Percentiles rank a stretch among this genome's conserved stretches.
Conservation (phyloP, 2,113 vertebrate species). For the cat (Felis catus) region DNA sequence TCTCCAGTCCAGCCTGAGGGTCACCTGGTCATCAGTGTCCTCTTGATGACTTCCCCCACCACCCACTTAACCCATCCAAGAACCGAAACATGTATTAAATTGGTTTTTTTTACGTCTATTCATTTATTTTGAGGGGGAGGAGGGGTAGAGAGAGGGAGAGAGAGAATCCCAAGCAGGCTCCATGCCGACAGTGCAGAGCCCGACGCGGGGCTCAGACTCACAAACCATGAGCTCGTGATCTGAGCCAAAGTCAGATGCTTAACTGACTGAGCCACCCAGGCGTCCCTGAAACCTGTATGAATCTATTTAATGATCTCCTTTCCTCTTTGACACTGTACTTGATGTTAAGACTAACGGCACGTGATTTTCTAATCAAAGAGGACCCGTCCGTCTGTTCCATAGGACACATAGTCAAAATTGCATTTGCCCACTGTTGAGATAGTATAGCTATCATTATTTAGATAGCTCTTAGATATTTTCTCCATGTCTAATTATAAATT, state of each 20-base stretch:
- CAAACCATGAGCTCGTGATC: too few relatives aligned
- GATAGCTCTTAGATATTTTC: neutral
- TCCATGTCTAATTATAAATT: neutral
- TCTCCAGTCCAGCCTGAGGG: neutral
- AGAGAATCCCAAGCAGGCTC: too few relatives aligned
- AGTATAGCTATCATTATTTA: neutral
- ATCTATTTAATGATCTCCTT: neutral
- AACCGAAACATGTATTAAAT: neutral
- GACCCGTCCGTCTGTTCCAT: neutral
- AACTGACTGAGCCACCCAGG: too few relatives aligned
- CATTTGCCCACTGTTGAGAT: neutral
- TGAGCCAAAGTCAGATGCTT: too few relatives aligned
- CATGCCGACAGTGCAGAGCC: too few relatives aligned
- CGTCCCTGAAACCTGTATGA: too few relatives aligned
- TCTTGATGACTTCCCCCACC: neutral
- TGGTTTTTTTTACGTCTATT: too few relatives aligned
- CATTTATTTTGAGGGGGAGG: too few relatives aligned
- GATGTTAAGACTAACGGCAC: neutral
- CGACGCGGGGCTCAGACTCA: too few relatives aligned
- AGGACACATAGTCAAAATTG: neutral
- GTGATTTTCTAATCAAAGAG: neutral
- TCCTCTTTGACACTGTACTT: neutral
- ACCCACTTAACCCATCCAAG: neutral
- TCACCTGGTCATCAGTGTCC: neutral
- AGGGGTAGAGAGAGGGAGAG: too few relatives aligned